Percentiles rank a stretch among this genome's conserved stretches.
Conservation (phyloP, 2,797 vertebrate species). For the Oreochromis mossambicus region DNA sequence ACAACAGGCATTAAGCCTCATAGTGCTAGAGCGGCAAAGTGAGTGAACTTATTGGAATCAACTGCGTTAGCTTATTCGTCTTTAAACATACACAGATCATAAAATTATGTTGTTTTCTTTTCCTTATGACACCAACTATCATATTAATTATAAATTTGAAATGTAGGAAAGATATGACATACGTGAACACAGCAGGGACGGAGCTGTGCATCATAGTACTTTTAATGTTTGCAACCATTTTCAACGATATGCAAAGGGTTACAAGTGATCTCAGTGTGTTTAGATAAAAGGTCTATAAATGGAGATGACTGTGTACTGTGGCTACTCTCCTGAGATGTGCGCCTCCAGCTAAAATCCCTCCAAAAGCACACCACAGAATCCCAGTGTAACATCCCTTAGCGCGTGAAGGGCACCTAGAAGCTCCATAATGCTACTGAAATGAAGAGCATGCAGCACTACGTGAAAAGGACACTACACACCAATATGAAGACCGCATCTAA, state of each 20-base stretch:
- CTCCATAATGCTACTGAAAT: not conserved
- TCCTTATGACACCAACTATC: not conserved
- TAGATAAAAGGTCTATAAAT: not conserved
- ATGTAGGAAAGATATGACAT: not conserved
- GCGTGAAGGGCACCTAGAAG: not conserved
- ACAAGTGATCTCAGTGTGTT: not conserved
- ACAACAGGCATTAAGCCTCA: conserved; percentile 39
- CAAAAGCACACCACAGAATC: not conserved
- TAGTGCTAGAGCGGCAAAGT: not conserved
- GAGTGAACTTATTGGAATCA: not conserved
- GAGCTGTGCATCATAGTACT: not conserved
- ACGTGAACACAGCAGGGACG: not conserved
- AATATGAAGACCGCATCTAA: not conserved
- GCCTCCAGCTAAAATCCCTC: not conserved
- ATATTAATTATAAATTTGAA: not conserved
- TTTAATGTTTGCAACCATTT: not conserved
- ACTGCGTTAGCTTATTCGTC: not conserved
- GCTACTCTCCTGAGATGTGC: not conserved
- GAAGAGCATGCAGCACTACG: not conserved
- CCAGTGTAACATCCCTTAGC: not conserved
- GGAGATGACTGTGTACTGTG: not conserved
- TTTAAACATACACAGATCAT: not conserved
- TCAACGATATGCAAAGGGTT: not conserved
- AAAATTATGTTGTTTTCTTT: not conserved
- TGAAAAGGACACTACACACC: not conserved